Percentiles rank a stretch among this genome's conserved stretches.
phyloP scores from a whole-genome alignment of 1,140 invertebrate genomes.

The Eurosta solidaginis region DNA sequence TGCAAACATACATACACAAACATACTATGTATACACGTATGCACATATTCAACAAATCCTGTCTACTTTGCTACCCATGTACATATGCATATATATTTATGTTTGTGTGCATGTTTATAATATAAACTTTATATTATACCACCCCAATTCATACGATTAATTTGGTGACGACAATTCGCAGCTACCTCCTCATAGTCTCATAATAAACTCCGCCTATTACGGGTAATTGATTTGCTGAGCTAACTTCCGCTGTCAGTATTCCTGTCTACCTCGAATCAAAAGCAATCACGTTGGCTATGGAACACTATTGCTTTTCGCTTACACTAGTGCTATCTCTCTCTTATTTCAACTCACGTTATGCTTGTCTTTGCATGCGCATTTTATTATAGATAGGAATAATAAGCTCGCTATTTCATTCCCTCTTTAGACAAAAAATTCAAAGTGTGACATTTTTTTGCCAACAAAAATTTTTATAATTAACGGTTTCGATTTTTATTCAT shows the following conservation, averaged over 20 bases:
- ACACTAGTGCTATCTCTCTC: background rate
- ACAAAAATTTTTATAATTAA: background rate
- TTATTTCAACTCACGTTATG: background rate
- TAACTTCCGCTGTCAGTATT: slow-evolving; percentile 58
- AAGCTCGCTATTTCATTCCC: background rate
- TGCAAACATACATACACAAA: too few relatives aligned
- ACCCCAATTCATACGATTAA: background rate
- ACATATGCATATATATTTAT: too few relatives aligned
- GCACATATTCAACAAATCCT: too few relatives aligned
- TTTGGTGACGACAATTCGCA: background rate
- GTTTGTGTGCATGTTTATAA: too few relatives aligned
- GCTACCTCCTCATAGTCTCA: background rate
- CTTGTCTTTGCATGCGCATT: background rate
- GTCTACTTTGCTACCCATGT: background rate
- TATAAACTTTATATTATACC: background rate
- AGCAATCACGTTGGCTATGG: background rate
- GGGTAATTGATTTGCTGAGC: slow-evolving; percentile 59
- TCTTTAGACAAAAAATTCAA: background rate
- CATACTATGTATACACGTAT: too few relatives aligned
- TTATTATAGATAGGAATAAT: background rate
- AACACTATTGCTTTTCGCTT: background rate
- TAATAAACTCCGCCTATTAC: slow-evolving; percentile 56
- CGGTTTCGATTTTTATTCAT: background rate
- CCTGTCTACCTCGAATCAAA: slow-evolving; percentile 12
- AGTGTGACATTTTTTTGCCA: background rate